Conservation (phyloP, 2,888 invertebrate species). For the Sepiola atlantica region DNA sequence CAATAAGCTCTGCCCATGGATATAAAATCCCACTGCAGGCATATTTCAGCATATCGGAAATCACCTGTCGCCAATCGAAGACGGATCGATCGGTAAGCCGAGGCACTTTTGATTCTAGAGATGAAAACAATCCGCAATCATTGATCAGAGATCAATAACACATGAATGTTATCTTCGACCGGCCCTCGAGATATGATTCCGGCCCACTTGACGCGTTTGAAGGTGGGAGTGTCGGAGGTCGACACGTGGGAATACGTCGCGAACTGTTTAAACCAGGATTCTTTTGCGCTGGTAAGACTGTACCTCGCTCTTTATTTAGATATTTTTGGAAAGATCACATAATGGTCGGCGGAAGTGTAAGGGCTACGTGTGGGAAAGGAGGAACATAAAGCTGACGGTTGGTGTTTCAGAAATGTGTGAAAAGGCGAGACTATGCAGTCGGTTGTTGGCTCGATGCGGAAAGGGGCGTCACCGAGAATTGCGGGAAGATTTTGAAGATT, state of each 20-base stretch:
- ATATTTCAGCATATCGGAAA: constrained; percentile 11
- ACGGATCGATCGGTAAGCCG: neutral
- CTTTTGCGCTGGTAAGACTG: neutral
- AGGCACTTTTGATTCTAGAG: neutral
- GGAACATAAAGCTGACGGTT: neutral
- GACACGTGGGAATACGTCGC: neutral
- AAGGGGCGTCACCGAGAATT: no score
- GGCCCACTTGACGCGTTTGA: neutral
- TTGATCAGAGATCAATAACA: neutral
- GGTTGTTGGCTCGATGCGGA: neutral
- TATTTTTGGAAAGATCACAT: neutral
- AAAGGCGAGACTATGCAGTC: neutral
- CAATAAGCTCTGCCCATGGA: neutral
- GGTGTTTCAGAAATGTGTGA: neutral
- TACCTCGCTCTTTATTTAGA: neutral
- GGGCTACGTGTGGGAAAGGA: neutral
- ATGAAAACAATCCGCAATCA: constrained; percentile 11
- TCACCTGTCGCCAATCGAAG: neutral
- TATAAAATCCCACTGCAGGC: neutral
- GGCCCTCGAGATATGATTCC: neutral
- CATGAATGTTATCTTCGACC: constrained; percentile 18
- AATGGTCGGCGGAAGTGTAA: neutral
- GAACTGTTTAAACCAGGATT: neutral
- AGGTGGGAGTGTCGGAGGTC: neutral
- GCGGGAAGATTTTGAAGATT: neutral